Evolutionary conservation across 2,797 vertebrate genomes (phyloP).

Genomic region (Halcyon leucocephala): DNA sequence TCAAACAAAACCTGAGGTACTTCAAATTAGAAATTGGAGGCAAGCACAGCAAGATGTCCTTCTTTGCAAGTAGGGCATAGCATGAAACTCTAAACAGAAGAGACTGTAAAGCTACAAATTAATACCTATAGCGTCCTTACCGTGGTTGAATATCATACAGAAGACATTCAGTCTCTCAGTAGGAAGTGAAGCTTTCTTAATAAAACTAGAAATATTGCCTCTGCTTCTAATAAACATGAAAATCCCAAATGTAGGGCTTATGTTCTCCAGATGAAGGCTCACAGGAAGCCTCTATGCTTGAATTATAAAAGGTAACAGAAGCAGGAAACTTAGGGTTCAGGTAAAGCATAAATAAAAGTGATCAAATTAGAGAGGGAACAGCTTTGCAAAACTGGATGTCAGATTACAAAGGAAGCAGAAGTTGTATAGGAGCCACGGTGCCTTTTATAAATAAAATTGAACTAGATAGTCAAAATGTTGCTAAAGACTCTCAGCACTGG

Average conservation of each 20-base stretch:
- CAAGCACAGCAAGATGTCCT: neutral
- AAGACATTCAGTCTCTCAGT: neutral
- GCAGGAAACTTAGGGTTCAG: neutral
- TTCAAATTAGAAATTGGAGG: neutral
- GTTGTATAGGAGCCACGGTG: neutral
- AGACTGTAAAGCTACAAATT: neutral
- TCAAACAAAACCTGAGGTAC: neutral
- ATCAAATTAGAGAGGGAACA: neutral
- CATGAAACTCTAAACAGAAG: neutral
- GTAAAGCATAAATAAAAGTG: neutral
- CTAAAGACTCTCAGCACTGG: neutral
- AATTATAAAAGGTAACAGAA: neutral
- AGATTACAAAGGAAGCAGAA: neutral
- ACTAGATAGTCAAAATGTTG: neutral
- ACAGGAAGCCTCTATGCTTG: neutral
- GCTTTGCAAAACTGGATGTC: neutral
- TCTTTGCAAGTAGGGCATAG: neutral
- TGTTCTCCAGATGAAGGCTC: neutral
- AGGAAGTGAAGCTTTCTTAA: neutral
- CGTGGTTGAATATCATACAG: neutral
- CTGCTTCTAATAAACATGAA: neutral
- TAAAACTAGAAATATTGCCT: neutral
- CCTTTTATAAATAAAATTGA: neutral
- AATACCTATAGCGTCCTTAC: neutral
- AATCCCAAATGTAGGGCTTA: neutral